Base-by-base conservation (phyloP, 2,113 vertebrate genomes). In the Oplegnathus fasciatus region DNA sequence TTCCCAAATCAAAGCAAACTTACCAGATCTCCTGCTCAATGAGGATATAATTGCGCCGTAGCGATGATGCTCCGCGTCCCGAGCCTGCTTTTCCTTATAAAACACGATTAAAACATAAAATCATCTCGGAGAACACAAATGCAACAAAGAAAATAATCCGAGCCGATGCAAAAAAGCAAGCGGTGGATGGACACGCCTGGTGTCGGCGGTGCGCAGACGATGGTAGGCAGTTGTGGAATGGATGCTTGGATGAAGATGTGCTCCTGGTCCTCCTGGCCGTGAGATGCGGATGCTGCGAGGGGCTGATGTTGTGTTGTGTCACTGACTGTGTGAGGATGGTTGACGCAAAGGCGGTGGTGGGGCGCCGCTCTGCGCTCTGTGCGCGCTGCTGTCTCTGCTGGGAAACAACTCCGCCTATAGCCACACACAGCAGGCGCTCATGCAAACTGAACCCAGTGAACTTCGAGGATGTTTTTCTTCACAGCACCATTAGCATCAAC, bases 351-450 rank as follows among this genome's bases (percentile, higher is more conserved):
- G 88, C 82, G 85, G 93, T 93, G 92, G 84, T 91, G 73, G 66
- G 72, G 95, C 95, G 94, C 95, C 95, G 72, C 95, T 92, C 50
- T 86, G 93, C 85, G 95, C 89, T 85, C 90, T 60, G 83, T 76
- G 72, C 72, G 81, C 87, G 87, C 22, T 86, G 83, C 85, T 92
- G 88, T 80, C 83, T 74, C 77, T 86, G 87, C 58, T 57, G 67
- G 55, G 65, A 83, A 89, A 80, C 84, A 40, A 73, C 92, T 87
- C 91, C 84, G 55, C 86, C 88, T 88, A 34, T 30, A 85, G 67
- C 1, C 60, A 61, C 40, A 20, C 74, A 77, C 52, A 66, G 32
- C 71, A 37, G 24, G 55, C 40, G 28, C 32, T 3, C 22, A 62
- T 69, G 26, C 18, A 67, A 55, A 64, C 26, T 37, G 72, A 85